Evolutionary conservation across 2,113 vertebrate species (phyloP).

Genomic region (Sturnira hondurensis): DNA sequence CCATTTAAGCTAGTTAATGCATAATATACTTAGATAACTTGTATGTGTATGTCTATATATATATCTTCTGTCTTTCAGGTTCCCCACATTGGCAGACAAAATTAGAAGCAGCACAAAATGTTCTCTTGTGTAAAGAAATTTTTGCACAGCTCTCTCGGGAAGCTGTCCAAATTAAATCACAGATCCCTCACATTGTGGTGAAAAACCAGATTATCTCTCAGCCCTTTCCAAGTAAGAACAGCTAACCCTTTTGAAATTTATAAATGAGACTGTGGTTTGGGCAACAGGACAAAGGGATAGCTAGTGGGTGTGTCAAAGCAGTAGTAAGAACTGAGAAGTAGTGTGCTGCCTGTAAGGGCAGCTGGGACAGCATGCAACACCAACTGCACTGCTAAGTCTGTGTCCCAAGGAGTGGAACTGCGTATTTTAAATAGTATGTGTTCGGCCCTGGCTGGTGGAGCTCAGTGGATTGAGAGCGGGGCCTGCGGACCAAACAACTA

Average conservation of each 20-base stretch:
- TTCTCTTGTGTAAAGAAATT: slow-evolving; percentile 97
- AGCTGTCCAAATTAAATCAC: slow-evolving; percentile 98
- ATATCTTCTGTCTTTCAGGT: slow-evolving; percentile 79
- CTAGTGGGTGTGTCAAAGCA: neutral
- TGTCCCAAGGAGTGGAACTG: neutral
- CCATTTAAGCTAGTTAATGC: neutral
- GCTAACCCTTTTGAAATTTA: neutral
- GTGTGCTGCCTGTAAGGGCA: accelerated
- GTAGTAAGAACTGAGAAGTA: neutral
- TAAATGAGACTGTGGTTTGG: neutral
- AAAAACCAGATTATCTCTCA: slow-evolving; percentile 99
- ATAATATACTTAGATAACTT: neutral
- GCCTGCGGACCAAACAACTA: no score
- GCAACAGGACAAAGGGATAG: neutral
- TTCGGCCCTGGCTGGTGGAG: no score
- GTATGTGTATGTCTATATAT: neutral
- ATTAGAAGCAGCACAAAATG: slow-evolving; percentile 95
- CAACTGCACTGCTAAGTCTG: neutral
- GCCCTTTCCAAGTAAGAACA: slow-evolving; percentile 92
- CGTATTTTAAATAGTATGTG: neutral
- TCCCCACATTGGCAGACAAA: slow-evolving; percentile 94
- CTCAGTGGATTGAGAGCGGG: no score
- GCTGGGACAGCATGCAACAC: neutral
- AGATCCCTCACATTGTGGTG: slow-evolving; percentile 98
- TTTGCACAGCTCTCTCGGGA: slow-evolving; percentile 97